Evolutionary conservation across 2,888 invertebrate species (phyloP).

Genomic region (Brenthis hecate): DNA sequence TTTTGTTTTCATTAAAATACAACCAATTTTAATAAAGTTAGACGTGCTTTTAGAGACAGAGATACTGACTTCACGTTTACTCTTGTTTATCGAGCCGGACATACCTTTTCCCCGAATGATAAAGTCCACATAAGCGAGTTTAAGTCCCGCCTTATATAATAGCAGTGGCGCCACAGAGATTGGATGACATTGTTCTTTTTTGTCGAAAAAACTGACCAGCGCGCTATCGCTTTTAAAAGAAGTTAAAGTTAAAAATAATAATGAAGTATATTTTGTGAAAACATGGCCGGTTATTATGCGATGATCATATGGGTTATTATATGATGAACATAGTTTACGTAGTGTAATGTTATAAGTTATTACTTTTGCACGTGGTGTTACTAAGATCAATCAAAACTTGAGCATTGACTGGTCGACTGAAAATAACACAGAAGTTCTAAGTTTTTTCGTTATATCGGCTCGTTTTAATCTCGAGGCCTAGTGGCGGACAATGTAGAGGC

Average conservation of each 20-base stretch:
- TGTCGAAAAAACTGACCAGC: constrained; percentile 29
- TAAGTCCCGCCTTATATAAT: constrained; percentile 57
- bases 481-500: constrained; percentile 60
- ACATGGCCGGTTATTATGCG: constrained; percentile 5
- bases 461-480: constrained; percentile 61
- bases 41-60: constrained; percentile 30
- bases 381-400: constrained; percentile 19
- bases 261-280: constrained; percentile 22
- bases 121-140: constrained; percentile 34
- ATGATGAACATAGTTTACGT: not conserved
- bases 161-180: constrained; percentile 63
- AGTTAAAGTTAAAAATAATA: constrained; percentile 15
- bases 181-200: constrained; percentile 57
- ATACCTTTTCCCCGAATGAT: constrained; percentile 32
- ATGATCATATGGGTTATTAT: not conserved
- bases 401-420: constrained; percentile 19
- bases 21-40: constrained; percentile 30
- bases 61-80: constrained; percentile 31
- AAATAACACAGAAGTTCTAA: constrained; percentile 50
- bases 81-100: constrained; percentile 33
- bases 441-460: constrained; percentile 52
- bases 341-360: not conserved
- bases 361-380: not conserved
- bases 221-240: constrained; percentile 17
- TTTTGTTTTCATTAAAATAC: constrained; percentile 35